phyloP scores from a whole-genome alignment of 2,797 vertebrate genomes.

The Bovichtus diacanthus region DNA sequence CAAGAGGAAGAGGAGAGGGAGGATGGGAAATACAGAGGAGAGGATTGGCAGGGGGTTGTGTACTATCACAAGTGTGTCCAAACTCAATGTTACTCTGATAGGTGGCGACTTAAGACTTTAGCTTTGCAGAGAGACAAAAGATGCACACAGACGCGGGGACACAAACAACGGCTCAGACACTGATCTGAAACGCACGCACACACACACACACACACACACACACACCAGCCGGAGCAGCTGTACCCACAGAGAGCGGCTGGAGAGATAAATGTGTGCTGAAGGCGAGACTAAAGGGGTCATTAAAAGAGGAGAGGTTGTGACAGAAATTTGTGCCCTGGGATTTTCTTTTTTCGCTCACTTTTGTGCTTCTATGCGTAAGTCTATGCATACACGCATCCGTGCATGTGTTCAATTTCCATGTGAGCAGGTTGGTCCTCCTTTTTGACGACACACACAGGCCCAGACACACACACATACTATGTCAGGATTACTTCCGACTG shows the following conservation, averaged over 20 bases:
- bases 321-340: conserved; percentile 81
- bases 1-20: conserved; percentile 35
- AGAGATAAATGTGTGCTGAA: conserved; percentile 78
- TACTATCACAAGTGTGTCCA: conserved; percentile 57
- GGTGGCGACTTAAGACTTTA: conserved; percentile 56
- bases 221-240: conserved; percentile 76
- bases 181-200: conserved; percentile 60
- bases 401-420: conserved; percentile 64
- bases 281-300: conserved; percentile 83
- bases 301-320: conserved; percentile 80
- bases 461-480: conserved; percentile 60
- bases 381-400: conserved; percentile 22
- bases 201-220: conserved; percentile 26
- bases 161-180: conserved; percentile 68
- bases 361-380: conserved; percentile 33
- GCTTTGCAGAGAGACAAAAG: conserved; percentile 58
- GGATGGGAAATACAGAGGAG: conserved; percentile 26
- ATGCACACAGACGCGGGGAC: conserved; percentile 45
- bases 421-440: conserved; percentile 55
- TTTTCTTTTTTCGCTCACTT: conserved; percentile 57
- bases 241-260: conserved; percentile 69
- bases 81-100: conserved; percentile 60
- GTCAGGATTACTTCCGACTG: conserved; percentile 83
- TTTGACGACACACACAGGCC: conserved; percentile 38
- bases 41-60: conserved; percentile 40